Evolutionary conservation across 2,797 vertebrate species (phyloP).

Genomic region (Tapera naevia): DNA sequence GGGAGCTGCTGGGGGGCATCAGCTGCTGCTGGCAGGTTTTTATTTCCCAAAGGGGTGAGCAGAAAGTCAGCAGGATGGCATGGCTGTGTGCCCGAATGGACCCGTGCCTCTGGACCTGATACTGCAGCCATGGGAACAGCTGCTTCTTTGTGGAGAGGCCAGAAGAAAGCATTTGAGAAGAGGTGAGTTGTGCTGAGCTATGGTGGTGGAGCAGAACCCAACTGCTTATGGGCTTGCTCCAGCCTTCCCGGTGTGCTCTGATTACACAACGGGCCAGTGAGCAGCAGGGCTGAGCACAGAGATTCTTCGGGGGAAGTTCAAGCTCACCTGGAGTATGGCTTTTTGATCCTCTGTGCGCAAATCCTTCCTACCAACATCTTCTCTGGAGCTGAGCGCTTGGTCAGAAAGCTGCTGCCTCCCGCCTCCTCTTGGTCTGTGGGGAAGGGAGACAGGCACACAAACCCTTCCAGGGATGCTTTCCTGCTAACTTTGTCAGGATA

Average conservation of each 20-base stretch:
- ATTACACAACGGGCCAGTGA: background rate
- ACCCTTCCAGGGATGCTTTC: background rate
- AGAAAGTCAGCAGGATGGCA: background rate
- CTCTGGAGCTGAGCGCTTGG: background rate
- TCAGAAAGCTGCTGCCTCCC: background rate
- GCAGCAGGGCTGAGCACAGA: background rate
- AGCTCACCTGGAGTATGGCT: background rate
- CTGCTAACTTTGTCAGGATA: background rate
- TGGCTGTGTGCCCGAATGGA: background rate
- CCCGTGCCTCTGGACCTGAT: background rate
- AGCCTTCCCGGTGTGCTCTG: background rate
- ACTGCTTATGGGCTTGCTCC: background rate
- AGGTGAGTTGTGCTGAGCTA: background rate
- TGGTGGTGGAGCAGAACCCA: background rate
- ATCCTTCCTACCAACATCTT: background rate
- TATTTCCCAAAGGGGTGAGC: background rate
- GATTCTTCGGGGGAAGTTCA: background rate
- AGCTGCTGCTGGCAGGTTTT: background rate
- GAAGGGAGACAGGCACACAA: background rate
- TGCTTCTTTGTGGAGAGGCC: background rate
- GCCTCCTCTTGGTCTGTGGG: background rate
- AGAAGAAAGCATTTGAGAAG: background rate
- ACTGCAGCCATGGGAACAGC: background rate
- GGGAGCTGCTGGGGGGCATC: too few relatives aligned
- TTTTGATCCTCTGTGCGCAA: background rate